A percentile compares a stretch with the other conserved stretches of the same genome.
These are phyloP conservation scores for Amaurobius ferox DNA, from an alignment of 2,888 invertebrate species.

Conservation along the genomic window DNA sequence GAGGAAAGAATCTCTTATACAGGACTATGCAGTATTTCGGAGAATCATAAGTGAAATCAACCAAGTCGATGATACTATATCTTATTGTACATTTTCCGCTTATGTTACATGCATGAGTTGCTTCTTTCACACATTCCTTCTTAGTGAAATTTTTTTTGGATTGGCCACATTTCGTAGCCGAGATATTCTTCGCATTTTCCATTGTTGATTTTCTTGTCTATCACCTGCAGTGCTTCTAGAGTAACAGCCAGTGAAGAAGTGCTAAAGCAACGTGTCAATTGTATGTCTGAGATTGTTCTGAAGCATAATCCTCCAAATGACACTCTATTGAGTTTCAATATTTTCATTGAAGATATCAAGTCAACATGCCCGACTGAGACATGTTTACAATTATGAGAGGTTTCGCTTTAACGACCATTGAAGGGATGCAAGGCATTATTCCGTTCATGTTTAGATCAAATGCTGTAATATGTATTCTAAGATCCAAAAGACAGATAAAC, in stretches of 20 bases:
- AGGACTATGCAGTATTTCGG: conserved; percentile 25
- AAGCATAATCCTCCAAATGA: conserved; percentile 32
- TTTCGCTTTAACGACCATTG: conserved; percentile 40
- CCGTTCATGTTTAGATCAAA: conserved; percentile 37
- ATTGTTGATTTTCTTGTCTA: conserved; percentile 20
- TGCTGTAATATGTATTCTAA: no score
- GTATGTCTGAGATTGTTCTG: conserved; percentile 39
- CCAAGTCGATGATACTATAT: conserved; percentile 44
- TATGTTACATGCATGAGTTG: conserved; percentile 56
- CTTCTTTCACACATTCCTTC: conserved; percentile 44
- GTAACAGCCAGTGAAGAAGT: conserved; percentile 17
- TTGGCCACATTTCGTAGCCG: conserved; percentile 12
- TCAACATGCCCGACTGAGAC: conserved; percentile 48
- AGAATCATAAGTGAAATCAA: conserved; percentile 43
- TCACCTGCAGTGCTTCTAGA: conserved; percentile 42
- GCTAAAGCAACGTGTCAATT: conserved; percentile 37
- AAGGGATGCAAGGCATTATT: conserved; percentile 46
- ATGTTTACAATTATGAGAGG: conserved; percentile 61
- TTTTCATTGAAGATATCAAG: conserved; percentile 47
- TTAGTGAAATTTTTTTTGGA: background rate
- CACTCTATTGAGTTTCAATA: conserved; percentile 28
- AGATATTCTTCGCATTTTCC: conserved; percentile 16
- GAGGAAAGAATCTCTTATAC: conserved; percentile 20
- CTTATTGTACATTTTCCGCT: conserved; percentile 38
- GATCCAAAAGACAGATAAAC: no score